Base-by-base conservation (phyloP, 2,113 vertebrate species). In the Spermophilus dauricus region DNA sequence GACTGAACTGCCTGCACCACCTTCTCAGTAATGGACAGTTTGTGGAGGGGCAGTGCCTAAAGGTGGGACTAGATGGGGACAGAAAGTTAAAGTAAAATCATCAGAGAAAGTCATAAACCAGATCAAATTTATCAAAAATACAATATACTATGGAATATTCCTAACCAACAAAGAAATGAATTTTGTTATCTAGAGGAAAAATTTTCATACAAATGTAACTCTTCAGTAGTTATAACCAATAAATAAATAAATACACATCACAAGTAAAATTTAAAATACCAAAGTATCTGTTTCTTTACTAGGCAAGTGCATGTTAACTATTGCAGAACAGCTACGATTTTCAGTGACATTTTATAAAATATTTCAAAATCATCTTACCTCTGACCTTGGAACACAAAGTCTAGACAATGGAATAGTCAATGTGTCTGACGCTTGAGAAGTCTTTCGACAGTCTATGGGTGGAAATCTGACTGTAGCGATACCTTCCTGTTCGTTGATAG, bases 1-100 rank as follows among this genome's bases (percentile, higher is more conserved):
- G 99, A 99, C 99, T 99, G 99, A 98, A 99, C 99, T 67, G 99
- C 99, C 98, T 99, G 99, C 89, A 99, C 99, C 95, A 99, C 99
- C 99, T 99, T 99, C 98, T 99, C 99, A 98, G 99, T 99, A 98
- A 99, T 99, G 97, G 99, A 99, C 97, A 99, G 99, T 99, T 99
- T 99, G 98, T 99, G 99, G 96, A 99, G 99, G 89, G 99, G 99
- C 97, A 99, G 98, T 95, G 99, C 99, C 99, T 99, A 98, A 97
- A 94, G 94, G 98, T 90, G 70, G 6, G 8, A 98, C 97, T 97
- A 56, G 69, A 67, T 39, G 97, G 98, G 97, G 98, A 98, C 98
- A 98, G 98, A 98, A 98, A 98, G 98, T 98, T 98, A 99, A 98
- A 96, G 67, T 58, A 97, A 88, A 97, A 97, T 42, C 72, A 97